phyloP scores from a whole-genome alignment of 53 echinoderm and acorn worm species.

The Zoroaster sp. region DNA sequence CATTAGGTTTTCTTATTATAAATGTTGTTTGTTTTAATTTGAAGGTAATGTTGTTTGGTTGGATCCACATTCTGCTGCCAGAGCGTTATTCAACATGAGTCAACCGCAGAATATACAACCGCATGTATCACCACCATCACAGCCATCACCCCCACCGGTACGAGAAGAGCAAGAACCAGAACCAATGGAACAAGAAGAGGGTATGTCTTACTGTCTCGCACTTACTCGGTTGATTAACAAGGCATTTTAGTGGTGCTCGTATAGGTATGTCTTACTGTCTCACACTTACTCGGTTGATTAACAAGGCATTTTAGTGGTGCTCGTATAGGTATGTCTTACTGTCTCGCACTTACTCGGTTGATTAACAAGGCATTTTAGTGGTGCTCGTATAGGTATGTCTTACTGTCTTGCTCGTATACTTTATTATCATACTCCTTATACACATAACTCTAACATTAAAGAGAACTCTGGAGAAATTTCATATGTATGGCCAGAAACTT shows the following conservation, averaged over 20 bases:
- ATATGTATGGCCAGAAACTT: too few species aligned
- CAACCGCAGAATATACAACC: conserved; percentile 34
- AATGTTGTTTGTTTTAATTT: neutral
- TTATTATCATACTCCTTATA: too few species aligned
- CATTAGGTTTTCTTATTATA: neutral
- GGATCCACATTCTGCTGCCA: conserved; percentile 92
- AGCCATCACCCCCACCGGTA: conserved; percentile 17
- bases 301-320: too few species aligned
- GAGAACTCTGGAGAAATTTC: too few species aligned
- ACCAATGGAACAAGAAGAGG: conserved; percentile 93
- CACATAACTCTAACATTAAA: too few species aligned
- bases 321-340: too few species aligned
- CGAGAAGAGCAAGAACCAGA: conserved; percentile 79
- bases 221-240: neutral
- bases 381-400: too few species aligned
- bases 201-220: neutral
- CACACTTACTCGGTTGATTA: too few species aligned
- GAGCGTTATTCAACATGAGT: conserved; percentile 90
- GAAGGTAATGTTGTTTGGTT: conserved; percentile 98
- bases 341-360: too few species aligned
- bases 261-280: neutral
- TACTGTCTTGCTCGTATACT: too few species aligned
- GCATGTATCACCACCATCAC: conserved; percentile 36
- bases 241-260: neutral
- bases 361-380: too few species aligned